phyloP scores from a whole-genome alignment of 2,888 invertebrate genomes.

The Sericinus montela region DNA sequence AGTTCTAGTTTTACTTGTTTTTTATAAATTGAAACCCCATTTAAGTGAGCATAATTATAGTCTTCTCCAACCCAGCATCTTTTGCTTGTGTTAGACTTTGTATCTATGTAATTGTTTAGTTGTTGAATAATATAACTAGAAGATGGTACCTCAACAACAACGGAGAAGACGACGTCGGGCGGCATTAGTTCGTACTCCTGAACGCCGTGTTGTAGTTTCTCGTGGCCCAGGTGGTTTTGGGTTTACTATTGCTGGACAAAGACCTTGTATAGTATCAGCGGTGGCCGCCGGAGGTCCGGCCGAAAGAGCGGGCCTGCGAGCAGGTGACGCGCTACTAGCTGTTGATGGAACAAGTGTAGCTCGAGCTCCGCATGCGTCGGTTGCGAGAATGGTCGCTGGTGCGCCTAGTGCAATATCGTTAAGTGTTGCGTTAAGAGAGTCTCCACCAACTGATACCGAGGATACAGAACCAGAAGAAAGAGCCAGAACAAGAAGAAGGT shows the following conservation, averaged over 20 bases:
- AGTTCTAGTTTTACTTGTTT: constrained; percentile 70
- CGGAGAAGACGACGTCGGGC: constrained; percentile 65
- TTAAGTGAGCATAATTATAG: constrained; percentile 3
- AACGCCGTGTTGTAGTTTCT: constrained; percentile 90
- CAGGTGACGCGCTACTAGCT: constrained; percentile 94
- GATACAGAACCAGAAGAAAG: constrained; percentile 72
- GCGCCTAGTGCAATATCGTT: constrained; percentile 90
- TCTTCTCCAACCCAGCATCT: not conserved
- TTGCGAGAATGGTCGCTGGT: constrained; percentile 93
- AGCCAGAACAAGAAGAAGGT: constrained; percentile 56
- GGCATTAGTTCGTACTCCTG: constrained; percentile 72
- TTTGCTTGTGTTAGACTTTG: not conserved
- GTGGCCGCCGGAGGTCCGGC: constrained; percentile 93
- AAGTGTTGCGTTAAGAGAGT: constrained; percentile 85
- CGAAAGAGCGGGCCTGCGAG: constrained; percentile 91
- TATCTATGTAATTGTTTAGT: not conserved
- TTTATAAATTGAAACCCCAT: constrained; percentile 27
- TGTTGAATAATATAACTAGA: too few relatives aligned
- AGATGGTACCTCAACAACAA: constrained; percentile 73
- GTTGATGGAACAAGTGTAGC: constrained; percentile 95
- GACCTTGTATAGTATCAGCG: constrained; percentile 96
- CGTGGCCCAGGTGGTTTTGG: constrained; percentile 95
- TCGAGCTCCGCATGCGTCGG: constrained; percentile 95
- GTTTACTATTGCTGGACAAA: constrained; percentile 98
- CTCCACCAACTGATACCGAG: constrained; percentile 68